phyloP scores from a whole-genome alignment of 2,113 vertebrate genomes.

The Cinclus cinclus region DNA sequence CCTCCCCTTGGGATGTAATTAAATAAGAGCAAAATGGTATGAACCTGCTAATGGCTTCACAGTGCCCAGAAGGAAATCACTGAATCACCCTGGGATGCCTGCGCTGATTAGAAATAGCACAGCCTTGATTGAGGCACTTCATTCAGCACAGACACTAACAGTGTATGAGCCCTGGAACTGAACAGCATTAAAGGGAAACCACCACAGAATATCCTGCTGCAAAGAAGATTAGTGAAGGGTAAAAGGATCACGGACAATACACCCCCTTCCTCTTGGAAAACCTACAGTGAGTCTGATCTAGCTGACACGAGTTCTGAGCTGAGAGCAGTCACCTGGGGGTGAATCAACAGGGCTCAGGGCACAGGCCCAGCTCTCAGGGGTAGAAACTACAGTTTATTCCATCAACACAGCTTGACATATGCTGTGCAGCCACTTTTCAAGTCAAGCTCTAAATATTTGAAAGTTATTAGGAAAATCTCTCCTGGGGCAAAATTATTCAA shows the following conservation, averaged over 20 bases:
- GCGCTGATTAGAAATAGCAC: slow-evolving; percentile 50
- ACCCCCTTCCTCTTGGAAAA: neutral
- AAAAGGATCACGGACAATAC: neutral
- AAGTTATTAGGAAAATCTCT: neutral
- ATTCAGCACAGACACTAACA: neutral
- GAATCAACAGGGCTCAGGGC: neutral
- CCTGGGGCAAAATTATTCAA: neutral
- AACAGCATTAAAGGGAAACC: neutral
- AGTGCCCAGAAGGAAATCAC: neutral
- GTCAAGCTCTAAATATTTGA: neutral
- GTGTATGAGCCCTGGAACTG: neutral
- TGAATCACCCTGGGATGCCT: slow-evolving; percentile 14
- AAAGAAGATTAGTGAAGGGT: neutral
- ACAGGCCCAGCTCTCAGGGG: neutral
- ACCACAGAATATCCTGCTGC: neutral
- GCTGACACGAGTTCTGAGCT: neutral
- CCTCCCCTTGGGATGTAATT: slow-evolving; percentile 46
- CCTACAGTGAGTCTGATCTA: neutral
- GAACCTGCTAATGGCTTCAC: slow-evolving; percentile 9
- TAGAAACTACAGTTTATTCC: neutral
- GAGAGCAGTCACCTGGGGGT: neutral
- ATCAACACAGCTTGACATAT: neutral
- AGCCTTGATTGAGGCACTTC: slow-evolving; percentile 44
- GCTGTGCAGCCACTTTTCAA: neutral
- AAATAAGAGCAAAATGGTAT: slow-evolving; percentile 20